A percentile compares a stretch with the other conserved stretches of the same genome.
These are phyloP conservation scores for Haemorhous mexicanus DNA, from an alignment of 2,113 vertebrate genomes.

Conservation along the genomic window DNA sequence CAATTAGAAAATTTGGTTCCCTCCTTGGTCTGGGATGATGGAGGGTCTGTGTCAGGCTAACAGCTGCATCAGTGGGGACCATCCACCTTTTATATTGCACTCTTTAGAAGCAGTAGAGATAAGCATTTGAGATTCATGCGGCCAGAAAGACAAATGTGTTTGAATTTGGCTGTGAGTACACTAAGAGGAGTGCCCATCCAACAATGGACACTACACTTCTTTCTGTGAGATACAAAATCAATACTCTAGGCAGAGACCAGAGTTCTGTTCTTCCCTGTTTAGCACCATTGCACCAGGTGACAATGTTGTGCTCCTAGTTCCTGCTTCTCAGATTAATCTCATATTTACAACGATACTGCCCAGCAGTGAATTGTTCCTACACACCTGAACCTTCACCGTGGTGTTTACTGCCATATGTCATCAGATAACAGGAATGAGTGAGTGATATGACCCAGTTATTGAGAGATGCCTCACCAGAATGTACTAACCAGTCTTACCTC, in stretches of 20 bases:
- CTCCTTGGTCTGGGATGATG: background rate
- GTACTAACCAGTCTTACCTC: background rate
- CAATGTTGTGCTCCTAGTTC: background rate
- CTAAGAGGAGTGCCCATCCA: background rate
- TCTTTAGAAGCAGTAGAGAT: background rate
- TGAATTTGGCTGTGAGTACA: background rate
- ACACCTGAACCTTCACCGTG: background rate
- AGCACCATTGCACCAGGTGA: background rate
- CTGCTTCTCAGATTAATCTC: background rate
- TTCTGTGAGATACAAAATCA: background rate
- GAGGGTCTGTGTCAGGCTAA: background rate
- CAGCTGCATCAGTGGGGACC: background rate
- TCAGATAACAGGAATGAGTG: background rate
- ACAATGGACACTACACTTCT: background rate
- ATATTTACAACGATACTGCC: accelerated
- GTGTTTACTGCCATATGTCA: background rate
- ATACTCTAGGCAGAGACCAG: background rate
- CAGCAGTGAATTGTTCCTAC: background rate
- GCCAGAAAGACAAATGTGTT: background rate
- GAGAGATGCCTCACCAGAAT: background rate
- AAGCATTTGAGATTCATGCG: background rate
- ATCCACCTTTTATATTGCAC: background rate
- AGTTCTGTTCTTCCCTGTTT: background rate
- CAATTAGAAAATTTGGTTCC: background rate
- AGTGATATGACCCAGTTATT: background rate